These are phyloP conservation scores for Coelopa frigida DNA, from an alignment of 1,140 invertebrate genomes.

Conservation along the genomic window DNA sequence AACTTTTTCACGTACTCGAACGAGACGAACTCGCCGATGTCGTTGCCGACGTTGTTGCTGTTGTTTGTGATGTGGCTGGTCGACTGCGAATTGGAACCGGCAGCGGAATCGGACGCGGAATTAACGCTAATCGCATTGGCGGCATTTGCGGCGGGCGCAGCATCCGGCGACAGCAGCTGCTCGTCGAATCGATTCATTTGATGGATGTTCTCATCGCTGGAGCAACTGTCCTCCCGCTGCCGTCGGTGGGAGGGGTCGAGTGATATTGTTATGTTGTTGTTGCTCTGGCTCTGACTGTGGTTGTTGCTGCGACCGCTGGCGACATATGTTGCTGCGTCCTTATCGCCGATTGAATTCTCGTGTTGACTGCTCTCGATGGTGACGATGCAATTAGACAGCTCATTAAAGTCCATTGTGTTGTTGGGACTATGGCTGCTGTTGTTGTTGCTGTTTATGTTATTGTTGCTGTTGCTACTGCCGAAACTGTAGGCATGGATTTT, in stretches of 20 bases:
- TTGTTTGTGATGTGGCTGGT: slow-evolving; percentile 13
- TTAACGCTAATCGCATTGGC: slow-evolving; percentile 27
- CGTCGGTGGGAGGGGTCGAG: neutral
- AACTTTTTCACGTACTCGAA: slow-evolving; percentile 44
- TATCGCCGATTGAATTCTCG: slow-evolving; percentile 17
- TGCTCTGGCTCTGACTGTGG: slow-evolving; percentile 7
- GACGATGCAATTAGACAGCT: slow-evolving; percentile 45
- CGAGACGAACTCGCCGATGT: slow-evolving; percentile 34
- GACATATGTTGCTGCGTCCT: no score
- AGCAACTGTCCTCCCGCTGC: neutral
- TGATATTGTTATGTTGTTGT: slow-evolving; percentile 11
- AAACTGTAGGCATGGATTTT: neutral
- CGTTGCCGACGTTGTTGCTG: slow-evolving; percentile 7
- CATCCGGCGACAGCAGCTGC: neutral
- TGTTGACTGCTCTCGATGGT: slow-evolving; percentile 38
- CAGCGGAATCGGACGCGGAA: neutral
- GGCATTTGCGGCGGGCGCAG: no score
- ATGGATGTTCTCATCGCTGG: neutral
- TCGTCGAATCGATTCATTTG: neutral
- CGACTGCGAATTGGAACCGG: neutral
- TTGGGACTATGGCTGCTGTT: slow-evolving; percentile 24
- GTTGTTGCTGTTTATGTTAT: slow-evolving; percentile 11
- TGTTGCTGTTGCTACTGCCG: slow-evolving; percentile 6
- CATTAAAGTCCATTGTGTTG: slow-evolving; percentile 45
- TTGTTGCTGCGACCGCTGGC: slow-evolving; percentile 3